Base-by-base conservation (phyloP, 2,113 vertebrate species). In the Ochotona curzoniae region DNA sequence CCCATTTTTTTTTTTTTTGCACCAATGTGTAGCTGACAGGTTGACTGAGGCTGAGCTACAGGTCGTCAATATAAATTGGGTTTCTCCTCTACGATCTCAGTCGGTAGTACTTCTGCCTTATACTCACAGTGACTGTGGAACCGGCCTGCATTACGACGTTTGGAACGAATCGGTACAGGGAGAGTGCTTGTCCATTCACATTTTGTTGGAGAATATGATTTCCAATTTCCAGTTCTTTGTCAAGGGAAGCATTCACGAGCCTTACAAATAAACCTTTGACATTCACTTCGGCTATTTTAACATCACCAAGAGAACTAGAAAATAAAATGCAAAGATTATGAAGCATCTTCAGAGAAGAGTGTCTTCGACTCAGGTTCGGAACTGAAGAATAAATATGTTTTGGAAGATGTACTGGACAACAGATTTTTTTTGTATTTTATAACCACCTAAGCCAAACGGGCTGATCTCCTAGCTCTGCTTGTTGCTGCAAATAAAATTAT, bases 131-230 rank as follows among this genome's bases (percentile, higher is more conserved):
- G 61, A 98, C 28, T 0, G 87, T 87, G 83, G 96, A 89, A 2
- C 15, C 91, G 3, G 97, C 92, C 30, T 84, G 94, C 90, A 98
- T 91, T 60, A 89, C 79, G 57, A 91, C 92, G 38, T 86, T 86
- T 0, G 95, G 90, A 28, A 87, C 89, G 82, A 98, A 98, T 0
- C 0, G 73, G 86, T 97, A 98, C 10, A 80, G 14, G 66, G 94
- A 90, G 44, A 96, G 21, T 26, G 89, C 32, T 3, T 94, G 96
- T n/a, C 97, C 96, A 15, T 82, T 57, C 51, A 97, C 7, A 0
- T 98, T 97, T 94, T 98, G 97, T 66, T 98, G 98, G 38, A 98
- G 97, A 17, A 93, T 83, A 44, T 94, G 89, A 63, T 91, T 83
- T 38, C 98, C 98, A 87, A 94, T 96, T 4, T 66, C 88, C 57